Conservation (phyloP, 2,888 invertebrate species). For the Trilocha varians region DNA sequence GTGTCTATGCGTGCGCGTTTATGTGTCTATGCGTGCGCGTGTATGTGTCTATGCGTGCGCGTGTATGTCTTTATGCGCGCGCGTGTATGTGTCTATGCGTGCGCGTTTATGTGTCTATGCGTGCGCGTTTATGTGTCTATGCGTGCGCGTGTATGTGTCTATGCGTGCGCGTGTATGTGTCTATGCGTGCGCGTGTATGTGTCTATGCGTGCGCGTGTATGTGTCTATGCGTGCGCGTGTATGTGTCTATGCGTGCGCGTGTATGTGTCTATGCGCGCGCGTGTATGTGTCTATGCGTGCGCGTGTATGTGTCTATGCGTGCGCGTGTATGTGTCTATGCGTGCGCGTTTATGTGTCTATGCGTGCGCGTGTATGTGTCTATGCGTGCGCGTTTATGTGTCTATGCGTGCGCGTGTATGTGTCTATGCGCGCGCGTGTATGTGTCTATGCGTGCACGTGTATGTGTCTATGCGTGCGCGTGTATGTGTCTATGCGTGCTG, state of each 20-base stretch:
- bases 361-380: slow-evolving; percentile 60
- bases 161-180: slow-evolving; percentile 62
- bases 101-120: slow-evolving; percentile 54
- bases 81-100: slow-evolving; percentile 52
- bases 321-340: slow-evolving; percentile 24
- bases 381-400: slow-evolving; percentile 43
- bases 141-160: slow-evolving; percentile 41
- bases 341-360: slow-evolving; percentile 57
- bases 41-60: slow-evolving; percentile 53
- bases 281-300: slow-evolving; percentile 58
- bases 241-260: slow-evolving; percentile 54
- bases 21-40: slow-evolving; percentile 65
- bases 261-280: slow-evolving; percentile 7
- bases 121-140: slow-evolving; percentile 44
- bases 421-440: slow-evolving; percentile 64
- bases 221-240: slow-evolving; percentile 64
- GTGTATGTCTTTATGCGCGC: slow-evolving; percentile 12
- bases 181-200: slow-evolving; percentile 38
- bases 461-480: slow-evolving; percentile 34
- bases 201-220: slow-evolving; percentile 24
- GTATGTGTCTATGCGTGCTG: too few relatives aligned
- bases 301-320: slow-evolving; percentile 55
- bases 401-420: slow-evolving; percentile 36
- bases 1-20: slow-evolving; percentile 36
- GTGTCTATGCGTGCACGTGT: slow-evolving; percentile 43